Conservation (phyloP, 2,888 invertebrate species). For the Ectemnius lituratus region DNA sequence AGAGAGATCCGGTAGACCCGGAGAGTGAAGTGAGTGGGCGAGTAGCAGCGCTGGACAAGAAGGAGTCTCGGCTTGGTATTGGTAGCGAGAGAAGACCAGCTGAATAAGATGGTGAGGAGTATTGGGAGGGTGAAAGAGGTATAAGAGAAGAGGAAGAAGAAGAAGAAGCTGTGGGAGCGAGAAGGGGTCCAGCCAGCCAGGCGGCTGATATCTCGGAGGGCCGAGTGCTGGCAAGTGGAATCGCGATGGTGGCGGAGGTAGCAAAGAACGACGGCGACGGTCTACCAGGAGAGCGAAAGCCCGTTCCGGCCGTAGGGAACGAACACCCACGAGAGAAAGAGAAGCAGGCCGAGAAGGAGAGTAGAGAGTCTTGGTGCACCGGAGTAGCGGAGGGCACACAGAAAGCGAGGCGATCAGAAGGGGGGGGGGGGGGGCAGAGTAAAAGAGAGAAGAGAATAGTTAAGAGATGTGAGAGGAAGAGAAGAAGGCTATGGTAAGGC, state of each 20-base stretch:
- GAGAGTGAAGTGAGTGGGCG: background rate
- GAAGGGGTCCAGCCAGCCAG: constrained; percentile 9
- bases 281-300: constrained; percentile 19
- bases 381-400: background rate
- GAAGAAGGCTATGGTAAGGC: constrained; percentile 4
- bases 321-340: constrained; percentile 25
- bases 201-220: constrained; percentile 13
- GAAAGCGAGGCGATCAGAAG: background rate
- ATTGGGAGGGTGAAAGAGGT: constrained; percentile 28
- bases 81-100: constrained; percentile 44
- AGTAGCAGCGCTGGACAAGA: constrained; percentile 42
- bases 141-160: constrained; percentile 10
- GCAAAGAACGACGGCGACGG: constrained; percentile 1
- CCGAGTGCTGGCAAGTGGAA: background rate
- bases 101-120: constrained; percentile 40
- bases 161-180: constrained; percentile 18
- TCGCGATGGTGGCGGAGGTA: constrained; percentile 10
- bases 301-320: constrained; percentile 36
- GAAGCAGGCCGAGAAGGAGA: background rate
- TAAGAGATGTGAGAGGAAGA: constrained; percentile 13
- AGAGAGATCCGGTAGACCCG: constrained; percentile 52
- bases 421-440: constrained; percentile 19
- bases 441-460: constrained; percentile 11
- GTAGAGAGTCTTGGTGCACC: background rate
- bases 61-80: constrained; percentile 33